These are phyloP conservation scores for Pomacea canaliculata DNA, from an alignment of 2,888 invertebrate species.

Conservation along the genomic window DNA sequence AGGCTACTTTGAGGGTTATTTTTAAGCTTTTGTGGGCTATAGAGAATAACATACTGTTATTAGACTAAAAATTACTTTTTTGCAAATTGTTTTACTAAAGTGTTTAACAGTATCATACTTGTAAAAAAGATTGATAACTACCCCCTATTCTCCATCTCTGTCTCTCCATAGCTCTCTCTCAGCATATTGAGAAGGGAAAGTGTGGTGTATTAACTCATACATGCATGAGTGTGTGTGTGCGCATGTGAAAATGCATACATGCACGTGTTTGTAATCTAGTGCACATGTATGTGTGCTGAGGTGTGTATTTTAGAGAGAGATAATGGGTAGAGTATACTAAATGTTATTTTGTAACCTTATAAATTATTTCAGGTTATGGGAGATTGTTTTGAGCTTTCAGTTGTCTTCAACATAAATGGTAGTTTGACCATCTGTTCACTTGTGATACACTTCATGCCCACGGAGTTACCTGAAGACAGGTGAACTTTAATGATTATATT, in stretches of 20 bases:
- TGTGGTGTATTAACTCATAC: not conserved
- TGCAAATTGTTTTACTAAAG: not conserved
- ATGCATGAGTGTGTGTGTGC: not conserved
- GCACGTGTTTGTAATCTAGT: not conserved
- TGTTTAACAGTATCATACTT: no score
- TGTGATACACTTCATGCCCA: constrained; percentile 49
- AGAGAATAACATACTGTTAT: no score
- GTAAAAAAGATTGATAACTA: no score
- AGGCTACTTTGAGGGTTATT: no score
- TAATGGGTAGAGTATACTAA: no score
- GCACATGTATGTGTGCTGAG: no score
- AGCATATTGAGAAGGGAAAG: no score
- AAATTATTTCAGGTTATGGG: constrained; percentile 52
- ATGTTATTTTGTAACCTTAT: no score
- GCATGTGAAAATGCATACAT: not conserved
- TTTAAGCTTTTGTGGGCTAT: no score
- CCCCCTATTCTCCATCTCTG: not conserved
- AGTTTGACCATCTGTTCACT: constrained; percentile 55
- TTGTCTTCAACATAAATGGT: constrained; percentile 48
- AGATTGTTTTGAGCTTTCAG: constrained; percentile 54
- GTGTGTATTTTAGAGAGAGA: no score
- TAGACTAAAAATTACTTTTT: not conserved
- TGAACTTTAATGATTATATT: not conserved
- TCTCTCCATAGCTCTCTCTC: not conserved
- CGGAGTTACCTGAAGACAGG: constrained; percentile 5